A percentile compares a stretch with the other conserved stretches of the same genome.
These are phyloP conservation scores for Blera fallax DNA, from an alignment of 2,888 invertebrate species.

Conservation along the genomic window DNA sequence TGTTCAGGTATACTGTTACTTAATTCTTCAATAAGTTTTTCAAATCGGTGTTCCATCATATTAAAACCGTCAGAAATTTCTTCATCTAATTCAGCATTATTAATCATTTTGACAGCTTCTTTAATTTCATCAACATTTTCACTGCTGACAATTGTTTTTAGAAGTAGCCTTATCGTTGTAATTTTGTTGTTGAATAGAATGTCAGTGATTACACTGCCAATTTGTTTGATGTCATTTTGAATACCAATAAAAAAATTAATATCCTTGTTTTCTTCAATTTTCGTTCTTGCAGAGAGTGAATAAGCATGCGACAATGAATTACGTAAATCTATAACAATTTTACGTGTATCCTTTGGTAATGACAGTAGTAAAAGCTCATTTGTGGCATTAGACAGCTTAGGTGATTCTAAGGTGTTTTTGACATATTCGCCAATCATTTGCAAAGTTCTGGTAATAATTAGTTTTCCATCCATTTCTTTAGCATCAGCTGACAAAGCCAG, in stretches of 20 bases:
- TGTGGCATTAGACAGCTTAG: constrained; percentile 68
- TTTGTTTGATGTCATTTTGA: background rate
- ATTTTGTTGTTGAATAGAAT: constrained; percentile 1
- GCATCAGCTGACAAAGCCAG: background rate
- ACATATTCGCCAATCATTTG: constrained; percentile 74
- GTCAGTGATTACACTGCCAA: constrained; percentile 3
- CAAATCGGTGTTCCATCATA: background rate
- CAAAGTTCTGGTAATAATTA: constrained; percentile 71
- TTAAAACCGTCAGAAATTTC: too few relatives aligned
- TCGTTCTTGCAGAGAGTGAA: background rate
- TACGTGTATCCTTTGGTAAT: background rate
- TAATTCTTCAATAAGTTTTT: background rate
- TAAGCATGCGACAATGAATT: constrained; percentile 49
- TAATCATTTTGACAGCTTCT: background rate
- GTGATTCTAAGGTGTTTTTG: constrained; percentile 74
- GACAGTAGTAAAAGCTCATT: constrained; percentile 4
- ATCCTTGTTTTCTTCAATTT: constrained; percentile 3
- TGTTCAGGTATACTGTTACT: background rate
- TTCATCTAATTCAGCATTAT: background rate
- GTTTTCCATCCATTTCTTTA: constrained; percentile 43
- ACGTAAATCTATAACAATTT: constrained; percentile 24
- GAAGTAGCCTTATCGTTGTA: background rate
- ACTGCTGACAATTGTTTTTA: background rate
- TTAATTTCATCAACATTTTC: background rate
- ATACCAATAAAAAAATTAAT: constrained; percentile 45